Evolutionary conservation across 2,888 invertebrate species (phyloP).

Genomic region (Neocrepidodera transversa): DNA sequence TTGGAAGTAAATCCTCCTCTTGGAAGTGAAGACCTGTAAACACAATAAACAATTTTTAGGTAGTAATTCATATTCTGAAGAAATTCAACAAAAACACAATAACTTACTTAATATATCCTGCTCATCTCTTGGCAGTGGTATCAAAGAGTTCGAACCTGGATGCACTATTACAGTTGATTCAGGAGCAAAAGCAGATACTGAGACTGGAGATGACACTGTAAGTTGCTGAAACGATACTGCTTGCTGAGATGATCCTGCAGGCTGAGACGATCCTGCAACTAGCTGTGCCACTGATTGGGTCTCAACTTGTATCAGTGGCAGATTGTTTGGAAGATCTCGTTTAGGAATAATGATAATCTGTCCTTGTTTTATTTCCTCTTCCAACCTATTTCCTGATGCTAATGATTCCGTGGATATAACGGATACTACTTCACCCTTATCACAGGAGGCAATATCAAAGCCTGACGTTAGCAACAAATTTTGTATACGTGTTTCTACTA

Average conservation of each 20-base stretch:
- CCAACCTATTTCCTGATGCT: background rate
- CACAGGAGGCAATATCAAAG: slow-evolving; percentile 1
- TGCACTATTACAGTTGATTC: background rate
- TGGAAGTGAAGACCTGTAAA: too few relatives aligned
- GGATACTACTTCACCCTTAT: slow-evolving; percentile 2
- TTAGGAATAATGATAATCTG: slow-evolving; percentile 4
- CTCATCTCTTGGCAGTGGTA: background rate
- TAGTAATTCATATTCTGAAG: too few relatives aligned
- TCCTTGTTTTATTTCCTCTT: slow-evolving; percentile 1
- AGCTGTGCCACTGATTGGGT: background rate
- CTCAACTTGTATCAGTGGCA: background rate
- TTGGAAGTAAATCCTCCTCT: too few relatives aligned
- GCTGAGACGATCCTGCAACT: background rate
- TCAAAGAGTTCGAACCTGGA: background rate
- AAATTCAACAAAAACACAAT: slow-evolving; percentile 3
- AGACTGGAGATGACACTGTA: too few relatives aligned
- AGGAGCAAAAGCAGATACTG: too few relatives aligned
- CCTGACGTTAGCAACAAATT: background rate
- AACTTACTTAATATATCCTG: slow-evolving; percentile 1
- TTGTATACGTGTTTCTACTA: background rate
- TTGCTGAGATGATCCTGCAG: too few relatives aligned
- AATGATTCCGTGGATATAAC: background rate
- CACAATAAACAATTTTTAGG: too few relatives aligned
- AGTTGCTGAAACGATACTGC: too few relatives aligned
- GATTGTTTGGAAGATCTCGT: slow-evolving; percentile 7